Evolutionary conservation across 2,797 vertebrate genomes (phyloP).

Genomic region (Xenentodon cancila): DNA sequence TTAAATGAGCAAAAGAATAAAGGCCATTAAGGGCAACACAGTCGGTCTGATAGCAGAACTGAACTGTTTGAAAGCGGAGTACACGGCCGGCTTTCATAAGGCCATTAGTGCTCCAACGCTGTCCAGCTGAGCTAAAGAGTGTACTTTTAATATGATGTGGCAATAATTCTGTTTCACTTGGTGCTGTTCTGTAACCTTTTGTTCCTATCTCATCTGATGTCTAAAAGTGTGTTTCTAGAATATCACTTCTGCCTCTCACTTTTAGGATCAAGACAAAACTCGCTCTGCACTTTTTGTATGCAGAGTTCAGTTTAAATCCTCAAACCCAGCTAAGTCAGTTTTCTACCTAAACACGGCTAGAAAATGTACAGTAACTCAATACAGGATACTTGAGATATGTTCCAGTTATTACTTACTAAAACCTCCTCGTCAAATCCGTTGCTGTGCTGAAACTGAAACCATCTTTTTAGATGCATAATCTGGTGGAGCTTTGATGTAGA

Average conservation of each 20-base stretch:
- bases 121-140: conserved; percentile 5
- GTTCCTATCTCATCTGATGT: neutral
- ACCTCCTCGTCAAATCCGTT: conserved; percentile 2
- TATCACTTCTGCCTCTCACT: neutral
- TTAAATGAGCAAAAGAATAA: conserved; percentile 10
- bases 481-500: neutral
- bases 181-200: neutral
- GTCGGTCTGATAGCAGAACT: no score
- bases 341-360: neutral
- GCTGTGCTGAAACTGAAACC: conserved; percentile 5
- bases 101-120: conserved; percentile 21
- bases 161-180: conserved; percentile 12
- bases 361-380: neutral
- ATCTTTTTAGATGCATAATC: conserved; percentile 8
- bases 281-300: neutral
- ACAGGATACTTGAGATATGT: neutral
- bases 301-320: neutral
- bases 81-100: neutral
- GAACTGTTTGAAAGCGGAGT: neutral
- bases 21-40: conserved; percentile 1
- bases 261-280: neutral
- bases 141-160: conserved; percentile 12
- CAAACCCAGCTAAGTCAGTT: neutral
- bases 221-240: neutral
- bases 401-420: neutral